phyloP scores from a whole-genome alignment of 2,888 invertebrate species.

The Heteromurus nitidus region DNA sequence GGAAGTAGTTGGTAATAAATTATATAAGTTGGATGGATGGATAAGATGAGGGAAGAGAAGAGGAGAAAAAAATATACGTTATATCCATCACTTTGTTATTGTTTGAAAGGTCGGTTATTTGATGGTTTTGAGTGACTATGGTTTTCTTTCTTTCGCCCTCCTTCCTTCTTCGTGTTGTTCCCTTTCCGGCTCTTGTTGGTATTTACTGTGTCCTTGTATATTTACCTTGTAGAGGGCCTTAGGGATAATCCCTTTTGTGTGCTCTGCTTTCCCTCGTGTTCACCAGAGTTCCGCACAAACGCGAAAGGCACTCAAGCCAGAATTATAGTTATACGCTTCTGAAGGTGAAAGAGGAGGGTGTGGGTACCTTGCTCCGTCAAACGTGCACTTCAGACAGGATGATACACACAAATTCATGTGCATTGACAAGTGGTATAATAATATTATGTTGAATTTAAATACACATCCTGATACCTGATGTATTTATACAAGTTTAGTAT shows the following conservation, averaged over 20 bases:
- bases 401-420: too few species aligned
- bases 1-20: constrained; percentile 11
- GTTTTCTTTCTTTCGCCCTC: background rate
- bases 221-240: constrained; percentile 31
- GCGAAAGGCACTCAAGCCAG: too few species aligned
- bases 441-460: too few species aligned
- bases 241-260: constrained; percentile 40
- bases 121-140: constrained; percentile 25
- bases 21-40: background rate
- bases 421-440: too few species aligned
- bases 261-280: background rate
- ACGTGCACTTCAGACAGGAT: too few species aligned
- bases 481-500: too few species aligned
- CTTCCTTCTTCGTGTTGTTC: background rate
- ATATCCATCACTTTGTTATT: constrained; percentile 33
- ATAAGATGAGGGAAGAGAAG: background rate
- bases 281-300: too few species aligned
- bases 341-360: too few species aligned
- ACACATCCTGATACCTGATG: too few species aligned
- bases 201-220: constrained; percentile 32
- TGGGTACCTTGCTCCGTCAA: too few species aligned
- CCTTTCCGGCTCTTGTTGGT: constrained; percentile 22
- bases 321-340: too few species aligned
- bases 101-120: constrained; percentile 36
- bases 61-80: background rate